Evolutionary conservation across 2,888 invertebrate species (phyloP), one percentile per base, ranked within the genome.

Genomic region (Cataglyphis altisquamis): DNA sequence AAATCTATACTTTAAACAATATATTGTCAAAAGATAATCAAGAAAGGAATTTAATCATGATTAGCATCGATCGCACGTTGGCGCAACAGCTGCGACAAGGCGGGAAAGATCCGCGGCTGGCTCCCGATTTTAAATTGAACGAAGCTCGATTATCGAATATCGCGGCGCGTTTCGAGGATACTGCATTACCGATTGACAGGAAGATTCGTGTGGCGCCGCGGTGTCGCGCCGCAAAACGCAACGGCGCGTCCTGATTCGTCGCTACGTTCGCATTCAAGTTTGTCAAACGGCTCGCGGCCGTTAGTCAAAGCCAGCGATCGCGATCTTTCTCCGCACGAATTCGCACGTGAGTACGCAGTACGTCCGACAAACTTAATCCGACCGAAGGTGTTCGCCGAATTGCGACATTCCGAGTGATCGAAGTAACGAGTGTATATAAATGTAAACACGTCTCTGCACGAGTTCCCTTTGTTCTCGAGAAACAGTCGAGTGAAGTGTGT

Each of bases 261-360:
- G 52, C 12, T 52, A 29, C 39, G 32, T 77, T 82, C 77, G 57
- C 84, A 70, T 91, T 91, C 86, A 90, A 91, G 87, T 91, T 68
- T 89, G 84, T 88, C 86, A 90, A 91, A 91, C 82, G 78, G 5
- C 80, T 70, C 45, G 75, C 39, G 78, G 86, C 90, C 90, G 91
- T 91, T 91, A 87, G 78, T 82, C 80, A 84, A 39, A 82, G 82
- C 8, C 36, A 36, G 6, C 81, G 63, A 81, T 83, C 72, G 80
- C 15, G 63, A 41, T 60, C 29, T 18, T 6, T 60, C 25, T 12
- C 6, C 36, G 48, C 10, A 48, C 60, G 70, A 70, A 62, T 25
- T 60, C n/a, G 45, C 45, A 45, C 15, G 45, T 4, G 1, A 9
- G 41, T 39, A 9, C 41, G n/a, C n/a, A 9, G 25, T 57, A 25